Conservation (phyloP, 2,113 vertebrate species). For the Forbesichthys agassizii region DNA sequence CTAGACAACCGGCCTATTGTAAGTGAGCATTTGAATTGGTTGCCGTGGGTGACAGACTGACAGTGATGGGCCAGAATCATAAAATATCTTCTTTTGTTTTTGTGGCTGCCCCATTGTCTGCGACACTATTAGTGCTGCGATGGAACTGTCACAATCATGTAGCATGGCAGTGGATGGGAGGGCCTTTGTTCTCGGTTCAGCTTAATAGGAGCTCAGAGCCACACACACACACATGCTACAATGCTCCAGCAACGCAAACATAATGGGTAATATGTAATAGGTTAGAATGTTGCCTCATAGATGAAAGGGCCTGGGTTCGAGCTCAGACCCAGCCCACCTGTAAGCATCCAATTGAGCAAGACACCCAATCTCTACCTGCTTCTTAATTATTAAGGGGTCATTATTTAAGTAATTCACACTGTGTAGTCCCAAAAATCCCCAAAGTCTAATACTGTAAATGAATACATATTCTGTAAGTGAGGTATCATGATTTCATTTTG, state of each 20-base stretch:
- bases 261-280: background rate
- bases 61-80: background rate
- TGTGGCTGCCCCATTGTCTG: background rate
- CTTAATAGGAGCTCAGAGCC: background rate
- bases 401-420: background rate
- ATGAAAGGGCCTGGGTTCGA: no score
- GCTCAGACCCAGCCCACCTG: no score
- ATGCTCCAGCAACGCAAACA: background rate
- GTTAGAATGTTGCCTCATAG: background rate
- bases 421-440: no score
- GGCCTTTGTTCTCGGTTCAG: background rate
- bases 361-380: no score
- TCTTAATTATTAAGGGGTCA: background rate
- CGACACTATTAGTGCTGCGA: conserved; percentile 61
- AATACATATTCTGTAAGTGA: no score
- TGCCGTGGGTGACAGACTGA: background rate
- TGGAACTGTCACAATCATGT: conserved; percentile 77
- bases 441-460: no score
- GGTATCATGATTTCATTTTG: no score
- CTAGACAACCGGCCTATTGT: background rate
- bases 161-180: conserved; percentile 14
- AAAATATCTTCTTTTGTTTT: background rate
- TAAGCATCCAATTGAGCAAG: no score
- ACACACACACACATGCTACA: background rate
- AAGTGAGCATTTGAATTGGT: conserved; percentile 26